Base-by-base conservation (phyloP, 2,113 vertebrate genomes). In the Alligator sinensis region DNA sequence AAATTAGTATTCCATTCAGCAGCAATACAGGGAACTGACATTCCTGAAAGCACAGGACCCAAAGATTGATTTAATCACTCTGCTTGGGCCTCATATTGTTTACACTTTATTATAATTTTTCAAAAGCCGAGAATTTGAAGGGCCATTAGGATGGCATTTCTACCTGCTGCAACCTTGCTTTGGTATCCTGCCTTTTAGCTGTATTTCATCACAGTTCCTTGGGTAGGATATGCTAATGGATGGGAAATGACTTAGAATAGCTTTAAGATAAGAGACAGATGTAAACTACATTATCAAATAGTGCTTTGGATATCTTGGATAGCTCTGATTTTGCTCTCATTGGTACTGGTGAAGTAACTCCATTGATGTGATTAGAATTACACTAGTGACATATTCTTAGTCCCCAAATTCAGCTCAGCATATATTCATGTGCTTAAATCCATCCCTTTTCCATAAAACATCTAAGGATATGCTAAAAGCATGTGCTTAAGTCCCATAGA, bases 1-100 rank as follows among this genome's bases (percentile, higher is more conserved):
- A 96, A 98, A 98, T 98, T 91, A 95, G 96, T 83, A 95, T 96
- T 97, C 95, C 93, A 77, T 88, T 81, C 4, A 0, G 90, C 8
- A 9, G 77, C 87, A 86, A 58, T 34, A 61, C 62, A 75, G 84
- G 82, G 64, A 90, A 78, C 77, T 1, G 3, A 77, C 90, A 93
- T 92, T 54, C 64, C 75, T 94, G 85, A 87, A 94, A 96, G 27
- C 91, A 84, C 2, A 34, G 77, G 70, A 87, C 5, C 6, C 78
- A 90, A 62, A 83, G 57, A 82, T 81, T 97, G 96, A 96, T 96
- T 92, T 91, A 96, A 93, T 92, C 91, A 93, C 80, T 61, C 90
- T 82, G 92, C 95, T 88, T 93, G 91, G 82, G 93, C 89, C 25
- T 27, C 28, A 11, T 54, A 59, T 95, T 96, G 94, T 94, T 95